Conservation (phyloP, 2,113 vertebrate genomes). For the Dendrocopos noguchii region DNA sequence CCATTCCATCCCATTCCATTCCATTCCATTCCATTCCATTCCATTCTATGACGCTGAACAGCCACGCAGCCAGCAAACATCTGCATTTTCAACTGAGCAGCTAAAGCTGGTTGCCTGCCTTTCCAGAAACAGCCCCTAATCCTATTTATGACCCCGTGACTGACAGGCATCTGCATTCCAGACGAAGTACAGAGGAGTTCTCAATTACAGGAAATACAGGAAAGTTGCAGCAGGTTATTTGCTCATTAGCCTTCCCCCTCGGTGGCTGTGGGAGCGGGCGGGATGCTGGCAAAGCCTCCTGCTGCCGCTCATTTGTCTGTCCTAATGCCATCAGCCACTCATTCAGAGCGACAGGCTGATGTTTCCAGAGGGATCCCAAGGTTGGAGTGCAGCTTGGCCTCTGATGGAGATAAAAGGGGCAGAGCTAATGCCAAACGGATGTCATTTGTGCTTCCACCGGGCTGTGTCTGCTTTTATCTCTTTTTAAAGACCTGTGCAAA, state of each 20-base stretch:
- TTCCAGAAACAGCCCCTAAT: constrained; percentile 57
- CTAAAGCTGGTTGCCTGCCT: constrained; percentile 13
- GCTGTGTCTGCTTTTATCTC: constrained; percentile 35
- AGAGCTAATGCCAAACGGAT: constrained; percentile 64
- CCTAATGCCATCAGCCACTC: constrained; percentile 43
- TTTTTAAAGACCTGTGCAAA: constrained; percentile 13
- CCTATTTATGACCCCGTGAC: constrained; percentile 62
- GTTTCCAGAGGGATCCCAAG: constrained; percentile 27
- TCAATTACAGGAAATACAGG: constrained; percentile 72
- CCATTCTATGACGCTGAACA: neutral
- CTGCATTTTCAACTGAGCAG: constrained; percentile 46
- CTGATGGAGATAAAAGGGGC: constrained; percentile 56
- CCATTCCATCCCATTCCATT: too few relatives aligned
- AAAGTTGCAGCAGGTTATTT: constrained; percentile 68
- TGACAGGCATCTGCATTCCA: constrained; percentile 72
- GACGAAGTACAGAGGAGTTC: constrained; percentile 53
- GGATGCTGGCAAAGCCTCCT: constrained; percentile 44
- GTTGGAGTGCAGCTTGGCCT: constrained; percentile 34
- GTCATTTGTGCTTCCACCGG: constrained; percentile 29
- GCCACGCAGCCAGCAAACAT: constrained; percentile 44
- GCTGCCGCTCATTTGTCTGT: constrained; percentile 34
- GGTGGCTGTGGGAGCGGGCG: constrained; percentile 31
- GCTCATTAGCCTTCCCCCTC: constrained; percentile 50
- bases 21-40: too few relatives aligned
- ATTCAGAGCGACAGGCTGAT: constrained; percentile 42